Percentiles rank a stretch among this genome's conserved stretches.
These are phyloP conservation scores for Chaenodraco wilsoni DNA, from an alignment of 2,797 vertebrate genomes.

Conservation along the genomic window DNA sequence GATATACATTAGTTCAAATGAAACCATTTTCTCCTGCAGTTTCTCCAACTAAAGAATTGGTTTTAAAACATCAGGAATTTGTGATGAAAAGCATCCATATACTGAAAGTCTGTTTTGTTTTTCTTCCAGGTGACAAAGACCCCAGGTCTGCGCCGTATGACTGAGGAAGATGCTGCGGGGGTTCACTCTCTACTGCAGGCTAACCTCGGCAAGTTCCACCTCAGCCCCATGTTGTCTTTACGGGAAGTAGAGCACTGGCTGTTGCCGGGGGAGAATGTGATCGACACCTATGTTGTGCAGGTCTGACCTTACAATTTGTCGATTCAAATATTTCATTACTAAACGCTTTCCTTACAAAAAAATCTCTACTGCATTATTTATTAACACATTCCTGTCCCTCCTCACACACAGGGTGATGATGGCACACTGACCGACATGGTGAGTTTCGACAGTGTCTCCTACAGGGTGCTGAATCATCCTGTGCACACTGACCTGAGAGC, in stretches of 20 bases:
- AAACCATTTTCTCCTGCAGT: too few species aligned
- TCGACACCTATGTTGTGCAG: constrained; percentile 94
- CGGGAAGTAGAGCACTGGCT: constrained; percentile 94
- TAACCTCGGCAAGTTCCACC: constrained; percentile 87
- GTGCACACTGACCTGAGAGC: constrained; percentile 90
- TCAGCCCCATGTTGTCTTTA: constrained; percentile 85
- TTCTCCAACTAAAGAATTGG: not conserved
- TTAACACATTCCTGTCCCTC: constrained; percentile 7
- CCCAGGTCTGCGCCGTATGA: constrained; percentile 88
- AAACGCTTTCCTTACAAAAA: not conserved
- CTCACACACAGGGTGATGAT: constrained; percentile 76
- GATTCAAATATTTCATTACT: not conserved
- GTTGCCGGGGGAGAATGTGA: constrained; percentile 90
- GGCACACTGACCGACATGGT: constrained; percentile 90
- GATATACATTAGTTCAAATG: too few species aligned
- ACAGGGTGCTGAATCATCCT: constrained; percentile 90
- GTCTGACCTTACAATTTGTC: constrained; percentile 66
- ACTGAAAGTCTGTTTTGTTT: not conserved
- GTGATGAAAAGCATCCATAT: not conserved
- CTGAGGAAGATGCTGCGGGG: constrained; percentile 81
- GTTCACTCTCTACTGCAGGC: constrained; percentile 85
- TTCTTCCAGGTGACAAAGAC: constrained; percentile 86
- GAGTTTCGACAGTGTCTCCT: constrained; percentile 91
- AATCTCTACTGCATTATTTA: not conserved
- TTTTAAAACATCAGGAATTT: not conserved